Evolutionary conservation across 2,113 vertebrate genomes (phyloP).

Genomic region (Madoqua kirkii): DNA sequence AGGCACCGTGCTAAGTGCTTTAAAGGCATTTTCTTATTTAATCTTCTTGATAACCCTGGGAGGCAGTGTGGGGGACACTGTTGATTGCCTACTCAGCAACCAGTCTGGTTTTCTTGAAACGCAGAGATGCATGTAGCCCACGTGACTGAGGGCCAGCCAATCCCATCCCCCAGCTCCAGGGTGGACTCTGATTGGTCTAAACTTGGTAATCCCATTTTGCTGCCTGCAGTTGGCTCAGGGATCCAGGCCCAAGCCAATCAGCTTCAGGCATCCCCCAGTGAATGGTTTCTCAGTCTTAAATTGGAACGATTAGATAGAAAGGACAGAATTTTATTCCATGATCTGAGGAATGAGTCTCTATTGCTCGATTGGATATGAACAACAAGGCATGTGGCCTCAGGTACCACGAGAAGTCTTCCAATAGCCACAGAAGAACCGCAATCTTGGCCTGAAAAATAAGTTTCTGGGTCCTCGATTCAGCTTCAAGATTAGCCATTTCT

Average conservation of each 20-base stretch:
- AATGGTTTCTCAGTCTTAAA: neutral
- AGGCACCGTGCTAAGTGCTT: neutral
- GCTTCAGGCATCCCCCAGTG: neutral
- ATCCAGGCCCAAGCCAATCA: slow-evolving; percentile 1
- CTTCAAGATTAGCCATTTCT: neutral
- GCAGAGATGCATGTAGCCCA: neutral
- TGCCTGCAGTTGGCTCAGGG: neutral
- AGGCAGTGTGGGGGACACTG: neutral
- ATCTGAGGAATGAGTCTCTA: neutral
- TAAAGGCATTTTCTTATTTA: slow-evolving; percentile 30
- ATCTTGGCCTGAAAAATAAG: neutral
- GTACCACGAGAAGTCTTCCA: neutral
- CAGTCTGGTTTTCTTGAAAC: neutral
- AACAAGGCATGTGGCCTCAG: neutral
- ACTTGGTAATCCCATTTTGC: neutral
- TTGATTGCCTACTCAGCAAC: no score
- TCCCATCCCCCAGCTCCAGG: neutral
- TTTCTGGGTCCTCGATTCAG: neutral
- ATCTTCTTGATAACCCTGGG: neutral
- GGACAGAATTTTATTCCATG: neutral
- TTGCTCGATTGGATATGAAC: neutral
- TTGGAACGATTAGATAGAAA: neutral
- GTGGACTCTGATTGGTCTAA: neutral
- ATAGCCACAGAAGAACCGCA: neutral
- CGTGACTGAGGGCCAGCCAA: neutral